A percentile compares a stretch with the other conserved stretches of the same genome.
Conservation (phyloP, 2,888 invertebrate genomes). For the Drosophila suboccidentalis region DNA sequence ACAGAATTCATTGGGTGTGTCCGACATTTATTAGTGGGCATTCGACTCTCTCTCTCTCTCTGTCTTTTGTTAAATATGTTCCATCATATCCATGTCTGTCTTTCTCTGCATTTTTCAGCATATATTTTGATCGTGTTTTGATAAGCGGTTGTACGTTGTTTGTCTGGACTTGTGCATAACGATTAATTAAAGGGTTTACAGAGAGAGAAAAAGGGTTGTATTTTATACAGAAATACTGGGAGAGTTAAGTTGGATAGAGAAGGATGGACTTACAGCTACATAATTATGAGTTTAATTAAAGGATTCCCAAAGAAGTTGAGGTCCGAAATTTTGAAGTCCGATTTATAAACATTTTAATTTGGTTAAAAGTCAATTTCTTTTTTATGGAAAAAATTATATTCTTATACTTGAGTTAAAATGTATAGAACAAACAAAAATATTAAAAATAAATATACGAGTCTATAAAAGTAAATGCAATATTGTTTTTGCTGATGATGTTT, state of each 20-base stretch:
- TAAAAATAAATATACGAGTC: no score
- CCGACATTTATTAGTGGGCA: conserved; percentile 65
- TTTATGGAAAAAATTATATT: no score
- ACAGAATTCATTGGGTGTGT: conserved; percentile 79
- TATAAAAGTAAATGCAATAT: no score
- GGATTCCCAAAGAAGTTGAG: no score
- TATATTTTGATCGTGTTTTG: conserved; percentile 69
- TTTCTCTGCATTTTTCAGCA: conserved; percentile 43
- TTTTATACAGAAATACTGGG: not conserved
- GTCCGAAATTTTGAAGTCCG: no score
- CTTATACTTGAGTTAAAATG: no score
- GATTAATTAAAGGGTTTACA: conserved; percentile 61
- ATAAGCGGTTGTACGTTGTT: conserved; percentile 62
- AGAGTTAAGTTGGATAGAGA: not conserved
- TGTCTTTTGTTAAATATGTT: not conserved
- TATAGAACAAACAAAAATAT: no score
- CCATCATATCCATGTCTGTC: not conserved
- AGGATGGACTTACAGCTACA: not conserved
- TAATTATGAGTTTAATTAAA: not conserved
- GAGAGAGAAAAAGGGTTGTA: not conserved
- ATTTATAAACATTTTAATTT: no score
- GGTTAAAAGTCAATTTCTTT: no score
- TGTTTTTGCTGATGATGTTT: no score
- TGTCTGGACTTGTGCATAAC: conserved; percentile 28
- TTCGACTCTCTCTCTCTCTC: conserved; percentile 21